A percentile compares a stretch with the other conserved stretches of the same genome.
Conservation (phyloP, 2,888 invertebrate species). For the Caenorhabditis zanzibari region DNA sequence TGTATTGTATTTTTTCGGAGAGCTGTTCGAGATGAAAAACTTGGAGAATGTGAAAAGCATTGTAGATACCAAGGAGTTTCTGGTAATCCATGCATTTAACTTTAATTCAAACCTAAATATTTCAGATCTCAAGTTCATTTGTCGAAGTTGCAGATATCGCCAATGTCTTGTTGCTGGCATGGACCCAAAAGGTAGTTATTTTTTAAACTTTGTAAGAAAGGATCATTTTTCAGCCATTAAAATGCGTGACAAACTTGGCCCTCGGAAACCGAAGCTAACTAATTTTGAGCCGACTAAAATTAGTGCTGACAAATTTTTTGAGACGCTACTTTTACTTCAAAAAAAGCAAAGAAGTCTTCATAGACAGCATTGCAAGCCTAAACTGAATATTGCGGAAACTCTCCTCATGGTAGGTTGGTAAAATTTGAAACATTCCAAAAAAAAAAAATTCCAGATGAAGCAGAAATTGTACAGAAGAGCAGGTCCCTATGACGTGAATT, state of each 20-base stretch:
- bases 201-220: no score
- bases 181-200: no score
- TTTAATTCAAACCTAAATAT: background rate
- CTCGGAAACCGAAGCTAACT: background rate
- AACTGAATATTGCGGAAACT: no score
- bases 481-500: background rate
- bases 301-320: background rate
- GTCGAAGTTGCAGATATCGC: background rate
- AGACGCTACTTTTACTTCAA: background rate
- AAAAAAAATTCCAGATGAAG: constrained; percentile 12
- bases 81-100: background rate
- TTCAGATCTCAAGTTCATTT: background rate
- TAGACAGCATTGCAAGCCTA: no score
- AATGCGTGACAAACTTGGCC: constrained; percentile 3
- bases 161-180: constrained; percentile 1
- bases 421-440: no score
- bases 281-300: no score
- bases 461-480: background rate
- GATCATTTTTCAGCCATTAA: no score
- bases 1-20: constrained; percentile 12
- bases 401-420: no score
- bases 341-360: constrained; percentile 2
- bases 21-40: background rate
- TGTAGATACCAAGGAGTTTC: background rate
- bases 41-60: background rate